These are phyloP conservation scores for Polietes domitor DNA, from an alignment of 2,888 invertebrate species.

Conservation along the genomic window DNA sequence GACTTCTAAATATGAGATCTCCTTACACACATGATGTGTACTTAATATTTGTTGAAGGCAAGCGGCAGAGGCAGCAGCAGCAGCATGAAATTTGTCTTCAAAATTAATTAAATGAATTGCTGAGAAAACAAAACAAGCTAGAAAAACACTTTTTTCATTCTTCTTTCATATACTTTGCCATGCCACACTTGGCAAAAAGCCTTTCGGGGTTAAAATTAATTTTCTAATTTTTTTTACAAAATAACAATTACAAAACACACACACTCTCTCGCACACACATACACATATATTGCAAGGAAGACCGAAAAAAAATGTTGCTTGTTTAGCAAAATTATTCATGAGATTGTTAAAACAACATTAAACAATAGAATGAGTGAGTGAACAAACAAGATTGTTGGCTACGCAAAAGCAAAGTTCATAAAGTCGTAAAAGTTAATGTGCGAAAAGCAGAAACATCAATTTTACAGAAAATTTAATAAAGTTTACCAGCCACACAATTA, in stretches of 20 bases:
- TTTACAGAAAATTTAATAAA: no score
- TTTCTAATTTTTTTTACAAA: not conserved
- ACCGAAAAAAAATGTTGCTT: no score
- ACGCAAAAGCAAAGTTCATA: no score
- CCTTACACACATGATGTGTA: not conserved
- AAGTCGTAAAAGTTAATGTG: no score
- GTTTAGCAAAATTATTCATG: no score
- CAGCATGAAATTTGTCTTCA: slow-evolving; percentile 15
- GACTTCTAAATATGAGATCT: slow-evolving; percentile 18
- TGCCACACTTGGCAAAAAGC: not conserved
- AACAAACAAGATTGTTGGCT: no score
- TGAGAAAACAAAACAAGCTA: slow-evolving; percentile 11
- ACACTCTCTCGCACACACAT: no score
- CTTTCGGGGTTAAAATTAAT: slow-evolving; percentile 13
- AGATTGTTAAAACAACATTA: no score
- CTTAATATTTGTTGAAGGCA: not conserved
- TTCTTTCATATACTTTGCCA: not conserved
- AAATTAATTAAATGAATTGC: slow-evolving; percentile 31
- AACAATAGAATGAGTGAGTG: no score
- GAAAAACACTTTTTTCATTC: not conserved
- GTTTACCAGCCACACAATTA: no score
- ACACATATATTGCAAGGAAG: no score
- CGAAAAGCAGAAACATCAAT: no score
- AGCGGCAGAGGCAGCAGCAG: not conserved
- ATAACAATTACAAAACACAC: not conserved